These are phyloP conservation scores for Pogoniulus pusillus DNA, from an alignment of 2,797 vertebrate species.

Conservation along the genomic window DNA sequence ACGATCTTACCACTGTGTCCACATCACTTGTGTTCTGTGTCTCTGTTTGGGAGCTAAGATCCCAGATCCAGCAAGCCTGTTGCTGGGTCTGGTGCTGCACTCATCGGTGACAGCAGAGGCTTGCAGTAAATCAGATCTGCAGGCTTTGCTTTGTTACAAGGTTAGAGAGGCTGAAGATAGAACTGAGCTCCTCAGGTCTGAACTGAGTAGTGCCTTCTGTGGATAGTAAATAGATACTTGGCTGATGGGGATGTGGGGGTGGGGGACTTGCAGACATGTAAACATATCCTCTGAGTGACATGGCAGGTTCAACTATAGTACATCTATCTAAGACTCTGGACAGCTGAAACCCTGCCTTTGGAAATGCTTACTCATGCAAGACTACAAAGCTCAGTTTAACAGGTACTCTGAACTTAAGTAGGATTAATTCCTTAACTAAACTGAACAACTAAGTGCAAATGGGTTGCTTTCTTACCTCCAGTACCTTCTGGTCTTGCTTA, in stretches of 20 bases:
- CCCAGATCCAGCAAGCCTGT: background rate
- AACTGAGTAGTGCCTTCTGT: background rate
- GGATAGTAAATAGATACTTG: conserved; percentile 45
- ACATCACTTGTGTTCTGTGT: background rate
- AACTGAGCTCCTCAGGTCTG: background rate
- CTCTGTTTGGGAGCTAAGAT: background rate
- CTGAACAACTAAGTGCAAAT: background rate
- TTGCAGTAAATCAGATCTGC: background rate
- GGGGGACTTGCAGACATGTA: conserved; percentile 22
- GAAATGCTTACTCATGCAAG: conserved; percentile 66
- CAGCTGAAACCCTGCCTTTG: conserved; percentile 58
- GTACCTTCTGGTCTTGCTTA: background rate
- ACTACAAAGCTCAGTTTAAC: conserved; percentile 3
- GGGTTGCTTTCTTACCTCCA: background rate
- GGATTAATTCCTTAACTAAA: background rate
- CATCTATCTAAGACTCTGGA: conserved; percentile 43
- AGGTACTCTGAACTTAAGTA: background rate
- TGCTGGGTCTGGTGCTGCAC: background rate
- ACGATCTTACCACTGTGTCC: background rate
- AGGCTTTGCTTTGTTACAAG: background rate
- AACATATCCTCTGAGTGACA: conserved; percentile 66
- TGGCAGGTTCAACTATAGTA: conserved; percentile 66
- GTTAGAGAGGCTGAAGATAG: background rate
- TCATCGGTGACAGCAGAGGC: background rate
- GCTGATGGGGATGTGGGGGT: background rate